Base-by-base conservation (phyloP, 2,113 vertebrate species). In the Vulpes ferrilata region DNA sequence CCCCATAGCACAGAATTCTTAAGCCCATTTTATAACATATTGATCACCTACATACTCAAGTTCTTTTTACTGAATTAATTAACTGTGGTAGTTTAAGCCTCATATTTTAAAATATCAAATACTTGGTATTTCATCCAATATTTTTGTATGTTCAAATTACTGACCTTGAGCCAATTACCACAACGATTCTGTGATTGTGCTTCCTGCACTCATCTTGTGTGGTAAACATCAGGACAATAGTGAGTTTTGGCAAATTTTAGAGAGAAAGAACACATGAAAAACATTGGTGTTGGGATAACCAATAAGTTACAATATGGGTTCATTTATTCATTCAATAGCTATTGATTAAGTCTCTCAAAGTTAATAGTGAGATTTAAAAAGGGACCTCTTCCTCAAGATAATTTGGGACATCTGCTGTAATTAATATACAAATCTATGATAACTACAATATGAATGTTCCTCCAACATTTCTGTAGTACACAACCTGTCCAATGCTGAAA, bases 51-150 rank as follows among this genome's bases (percentile, higher is more conserved):
- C 25, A 60, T 78, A 48, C 23, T 83, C 85, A 67, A 57, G 15
- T 91, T 73, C 12, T 65, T 82, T 94, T 87, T 78, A 62, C 11
- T 20, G 62, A 89, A 43, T 80, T 96, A 94, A 79, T 65, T 93
- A 74, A 92, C 55, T 88, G 1, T 82, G 13, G 2, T 86, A 11
- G 7, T 48, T 69, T 71, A 92, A 7, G 4, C 15, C 13, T 85
- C 23, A 51, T 59, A n/a, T 76, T 88, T 95, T 96, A 23, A 69
- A 93, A 4, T 25, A 48, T 95, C 30, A 88, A 95, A 43, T 43
- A 55, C 3, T 17, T 62, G 20, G 13, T 30, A 4, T 85, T 95
- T 74, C 9, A 81, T n/a, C 7, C 11, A 60, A 15, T 93, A 20
- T 67, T 88, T 69, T 81, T 64, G 3, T 32, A 15, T 81, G n/a